These are phyloP conservation scores for Acanthurus leucopareius DNA, from an alignment of 2,797 vertebrate species.

Conservation along the genomic window DNA sequence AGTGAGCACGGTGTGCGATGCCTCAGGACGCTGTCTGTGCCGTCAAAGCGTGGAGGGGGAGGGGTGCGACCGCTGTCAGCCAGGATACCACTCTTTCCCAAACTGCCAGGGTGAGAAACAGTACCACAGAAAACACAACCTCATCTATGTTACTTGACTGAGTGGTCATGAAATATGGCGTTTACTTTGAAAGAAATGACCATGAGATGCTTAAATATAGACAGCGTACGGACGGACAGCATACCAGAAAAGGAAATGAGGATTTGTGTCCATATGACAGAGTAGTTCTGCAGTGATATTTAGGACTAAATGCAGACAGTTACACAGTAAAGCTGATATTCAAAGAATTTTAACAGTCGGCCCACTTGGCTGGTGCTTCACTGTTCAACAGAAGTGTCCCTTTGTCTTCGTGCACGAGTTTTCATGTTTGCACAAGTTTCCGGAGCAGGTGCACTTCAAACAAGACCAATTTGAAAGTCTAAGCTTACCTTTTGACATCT, in stretches of 20 bases:
- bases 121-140: neutral
- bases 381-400: neutral
- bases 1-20: slow-evolving; percentile 80
- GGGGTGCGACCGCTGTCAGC: slow-evolving; percentile 87
- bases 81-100: slow-evolving; percentile 88
- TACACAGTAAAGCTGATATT: too few relatives aligned
- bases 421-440: neutral
- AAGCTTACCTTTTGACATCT: too few relatives aligned
- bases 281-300: neutral
- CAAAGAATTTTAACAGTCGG: too few relatives aligned
- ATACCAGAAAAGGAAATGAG: slow-evolving; percentile 3
- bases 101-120: slow-evolving; percentile 87
- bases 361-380: neutral
- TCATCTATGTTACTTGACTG: neutral
- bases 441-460: neutral
- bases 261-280: slow-evolving; percentile 3
- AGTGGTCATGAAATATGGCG: slow-evolving; percentile 2
- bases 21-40: slow-evolving; percentile 88
- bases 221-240: neutral
- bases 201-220: neutral
- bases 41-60: slow-evolving; percentile 82
- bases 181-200: slow-evolving; percentile 18
- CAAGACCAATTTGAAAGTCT: neutral
- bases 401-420: slow-evolving; percentile 3
- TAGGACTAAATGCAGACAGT: neutral